Base-by-base conservation (phyloP, 2,113 vertebrate species). In the Lethenteron camtschaticum region DNA sequence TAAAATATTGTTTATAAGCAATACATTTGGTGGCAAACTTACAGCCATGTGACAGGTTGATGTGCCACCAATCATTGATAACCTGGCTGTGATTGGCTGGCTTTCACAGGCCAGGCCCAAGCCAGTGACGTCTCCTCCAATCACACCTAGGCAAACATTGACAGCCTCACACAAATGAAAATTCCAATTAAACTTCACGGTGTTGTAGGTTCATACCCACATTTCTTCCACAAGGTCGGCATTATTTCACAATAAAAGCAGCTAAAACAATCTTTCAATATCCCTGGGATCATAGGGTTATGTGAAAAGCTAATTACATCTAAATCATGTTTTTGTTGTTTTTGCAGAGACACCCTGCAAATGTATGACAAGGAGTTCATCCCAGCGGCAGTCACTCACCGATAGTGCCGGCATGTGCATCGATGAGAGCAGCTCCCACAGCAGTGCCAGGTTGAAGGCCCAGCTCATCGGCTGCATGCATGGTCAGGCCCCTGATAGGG, bases 41-140 rank as follows among this genome's bases (percentile, higher is more conserved):
- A 96, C 94, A 76, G 81, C 94, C 90, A 97, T 95, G 81, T 97
- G 94, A 79, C 94, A 97, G 1, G 90, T 88, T 20, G 90, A 96
- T 10, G 94, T 97, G 75, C 94, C 94, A 75, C 91, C 96, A 80
- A 97, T 92, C 80, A 97, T 70, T 16, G 87, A 91, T 75, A 94
- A 63, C 41, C 90, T 84, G 16, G 88, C 82, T 0, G 86, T 87
- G 78, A 97, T 79, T 8, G 89, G 84, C 75, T 80, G 81, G 68
- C 81, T 78, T 75, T 92, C 88, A 77, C 89, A 90, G 1, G 84
- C 79, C 13, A 96, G 79, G 70, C 80, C 75, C 2, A 84, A 78
- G 72, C 87, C 89, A 73, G 75, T 83, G 68, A 95, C 85, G 73
- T 89, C 85, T 74, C 87, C 89, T 73, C 94, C 91, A 41, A 97